Evolutionary conservation across 1,140 invertebrate genomes (phyloP).

Genomic region (Caenorhabditis inopinata): DNA sequence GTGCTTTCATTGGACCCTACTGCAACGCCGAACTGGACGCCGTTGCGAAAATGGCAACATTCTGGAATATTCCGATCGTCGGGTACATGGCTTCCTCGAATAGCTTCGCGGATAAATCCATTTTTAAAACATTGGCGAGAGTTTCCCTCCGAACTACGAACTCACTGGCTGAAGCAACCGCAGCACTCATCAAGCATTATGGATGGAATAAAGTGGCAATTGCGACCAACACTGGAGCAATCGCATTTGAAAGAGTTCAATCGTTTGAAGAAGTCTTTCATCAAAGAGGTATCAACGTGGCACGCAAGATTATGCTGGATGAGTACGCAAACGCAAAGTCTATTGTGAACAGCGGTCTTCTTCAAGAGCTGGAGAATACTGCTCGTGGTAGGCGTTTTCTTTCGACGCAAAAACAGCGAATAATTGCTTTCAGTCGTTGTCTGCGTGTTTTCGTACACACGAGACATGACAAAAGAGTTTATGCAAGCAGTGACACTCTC

Average conservation of each 20-base stretch:
- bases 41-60: conserved; percentile 57
- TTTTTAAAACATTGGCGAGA: conserved; percentile 59
- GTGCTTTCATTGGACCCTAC: conserved; percentile 63
- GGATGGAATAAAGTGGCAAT: conserved; percentile 58
- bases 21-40: conserved; percentile 60
- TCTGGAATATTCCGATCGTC: conserved; percentile 59
- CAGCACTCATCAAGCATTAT: conserved; percentile 55
- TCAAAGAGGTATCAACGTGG: conserved; percentile 35
- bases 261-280: conserved; percentile 63
- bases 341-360: conserved; percentile 55
- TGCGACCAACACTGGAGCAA: conserved; percentile 60
- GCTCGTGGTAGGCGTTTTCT: conserved; percentile 51
- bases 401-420: neutral
- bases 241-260: conserved; percentile 58
- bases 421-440: conserved; percentile 52
- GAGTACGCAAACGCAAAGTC: conserved; percentile 56
- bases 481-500: conserved; percentile 50
- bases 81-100: conserved; percentile 61
- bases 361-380: conserved; percentile 56
- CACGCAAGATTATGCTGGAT: conserved; percentile 53
- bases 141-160: conserved; percentile 58
- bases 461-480: conserved; percentile 57
- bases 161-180: conserved; percentile 53
- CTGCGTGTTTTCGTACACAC: conserved; percentile 57
- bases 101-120: conserved; percentile 55